Percentiles rank a stretch among this genome's conserved stretches.
phyloP scores from a whole-genome alignment of 1,140 invertebrate species.

The Anastatus disparis region DNA sequence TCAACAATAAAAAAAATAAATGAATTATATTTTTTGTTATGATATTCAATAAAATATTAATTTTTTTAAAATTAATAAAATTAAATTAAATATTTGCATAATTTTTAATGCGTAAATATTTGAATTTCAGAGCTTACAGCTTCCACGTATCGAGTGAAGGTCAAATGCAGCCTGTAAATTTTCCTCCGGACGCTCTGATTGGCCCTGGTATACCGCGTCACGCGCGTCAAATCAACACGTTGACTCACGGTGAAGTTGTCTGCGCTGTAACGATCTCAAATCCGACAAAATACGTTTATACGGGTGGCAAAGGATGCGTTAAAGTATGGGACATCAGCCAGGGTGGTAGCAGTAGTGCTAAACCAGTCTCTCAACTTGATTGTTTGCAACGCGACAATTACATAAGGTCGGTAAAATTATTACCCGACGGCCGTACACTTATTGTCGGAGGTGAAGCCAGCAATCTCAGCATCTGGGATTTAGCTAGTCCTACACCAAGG shows the following conservation, averaged over 20 bases:
- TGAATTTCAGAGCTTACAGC: slow-evolving; percentile 84
- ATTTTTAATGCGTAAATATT: no score
- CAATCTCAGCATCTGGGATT: slow-evolving; percentile 96
- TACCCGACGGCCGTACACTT: slow-evolving; percentile 94
- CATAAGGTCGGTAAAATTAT: slow-evolving; percentile 94
- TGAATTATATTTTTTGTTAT: no score
- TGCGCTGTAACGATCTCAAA: slow-evolving; percentile 92
- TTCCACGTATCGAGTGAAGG: slow-evolving; percentile 91
- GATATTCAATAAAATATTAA: no score
- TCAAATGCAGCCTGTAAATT: slow-evolving; percentile 94
- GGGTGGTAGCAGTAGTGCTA: slow-evolving; percentile 78
- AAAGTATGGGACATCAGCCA: slow-evolving; percentile 95
- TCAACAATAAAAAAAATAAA: no score
- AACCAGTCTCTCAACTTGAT: slow-evolving; percentile 90
- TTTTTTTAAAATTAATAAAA: no score
- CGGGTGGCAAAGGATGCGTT: slow-evolving; percentile 97
- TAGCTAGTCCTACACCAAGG: slow-evolving; percentile 88
- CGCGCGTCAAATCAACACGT: slow-evolving; percentile 89
- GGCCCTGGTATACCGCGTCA: slow-evolving; percentile 95
- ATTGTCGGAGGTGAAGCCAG: slow-evolving; percentile 98
- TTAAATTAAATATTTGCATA: no score
- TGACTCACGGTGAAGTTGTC: slow-evolving; percentile 92
- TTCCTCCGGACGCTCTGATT: slow-evolving; percentile 92
- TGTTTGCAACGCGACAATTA: slow-evolving; percentile 98
- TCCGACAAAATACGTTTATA: slow-evolving; percentile 95